Conservation (phyloP, 2,113 vertebrate species). For the Lepisosteus osseus region DNA sequence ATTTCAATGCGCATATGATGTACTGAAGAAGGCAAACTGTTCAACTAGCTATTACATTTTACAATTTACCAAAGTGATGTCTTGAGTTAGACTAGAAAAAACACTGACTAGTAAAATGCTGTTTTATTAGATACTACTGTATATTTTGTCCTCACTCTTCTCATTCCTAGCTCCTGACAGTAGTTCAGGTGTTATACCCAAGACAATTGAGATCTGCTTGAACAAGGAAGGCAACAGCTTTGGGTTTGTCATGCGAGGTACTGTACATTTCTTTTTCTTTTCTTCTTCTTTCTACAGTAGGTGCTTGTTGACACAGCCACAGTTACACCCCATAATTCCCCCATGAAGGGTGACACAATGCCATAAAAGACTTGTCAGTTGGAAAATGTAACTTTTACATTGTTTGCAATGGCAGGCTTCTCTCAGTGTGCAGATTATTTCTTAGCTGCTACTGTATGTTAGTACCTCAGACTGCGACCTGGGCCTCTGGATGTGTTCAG, state of each 20-base stretch:
- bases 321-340: too few species aligned
- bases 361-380: too few species aligned
- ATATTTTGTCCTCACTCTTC: slow-evolving; percentile 8
- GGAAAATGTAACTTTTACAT: too few species aligned
- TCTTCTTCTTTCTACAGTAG: too few species aligned
- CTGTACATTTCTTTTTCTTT: background rate
- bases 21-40: background rate
- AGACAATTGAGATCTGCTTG: slow-evolving; percentile 88
- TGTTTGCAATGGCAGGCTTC: too few species aligned
- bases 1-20: background rate
- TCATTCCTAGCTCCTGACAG: slow-evolving; percentile 75
- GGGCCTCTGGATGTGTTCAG: too few species aligned
- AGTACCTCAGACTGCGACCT: too few species aligned
- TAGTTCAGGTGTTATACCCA: slow-evolving; percentile 77
- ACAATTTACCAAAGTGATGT: too few species aligned
- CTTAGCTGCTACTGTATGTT: too few species aligned
- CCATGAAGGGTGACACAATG: too few species aligned
- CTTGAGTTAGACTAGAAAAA: background rate
- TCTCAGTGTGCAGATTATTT: too few species aligned
- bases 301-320: too few species aligned
- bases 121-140: background rate
- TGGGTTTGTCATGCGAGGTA: slow-evolving; percentile 94
- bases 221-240: slow-evolving; percentile 96
- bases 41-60: background rate
- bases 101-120: background rate